Percentiles rank a stretch among this genome's conserved stretches.
Evolutionary conservation across 1,140 invertebrate genomes (phyloP).

Genomic region (Brachionus rotundiformis): DNA sequence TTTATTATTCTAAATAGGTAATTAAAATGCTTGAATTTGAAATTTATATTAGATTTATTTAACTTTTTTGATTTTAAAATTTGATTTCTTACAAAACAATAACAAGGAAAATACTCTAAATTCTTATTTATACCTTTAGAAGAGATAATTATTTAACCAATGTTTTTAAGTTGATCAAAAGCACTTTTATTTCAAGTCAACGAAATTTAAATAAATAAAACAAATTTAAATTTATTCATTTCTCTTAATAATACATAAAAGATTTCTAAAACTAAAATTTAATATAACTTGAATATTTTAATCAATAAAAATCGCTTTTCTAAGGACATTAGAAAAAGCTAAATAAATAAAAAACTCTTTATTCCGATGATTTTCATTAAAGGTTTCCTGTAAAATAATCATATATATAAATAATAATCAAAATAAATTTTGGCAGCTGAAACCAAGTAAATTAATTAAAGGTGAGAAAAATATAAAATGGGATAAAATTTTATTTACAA

Average conservation of each 20-base stretch:
- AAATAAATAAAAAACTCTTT: neutral
- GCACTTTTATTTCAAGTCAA: too few species aligned
- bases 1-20: slow-evolving; percentile 5
- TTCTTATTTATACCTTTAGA: neutral
- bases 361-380: neutral
- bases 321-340: neutral
- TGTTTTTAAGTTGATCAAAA: too few species aligned
- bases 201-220: too few species aligned
- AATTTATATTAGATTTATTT: neutral
- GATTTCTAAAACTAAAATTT: neutral
- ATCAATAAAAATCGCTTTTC: neutral
- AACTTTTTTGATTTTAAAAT: neutral
- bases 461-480: neutral
- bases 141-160: slow-evolving; percentile 2
- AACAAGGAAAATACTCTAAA: neutral
- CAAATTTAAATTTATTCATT: too few species aligned
- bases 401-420: neutral
- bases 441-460: neutral
- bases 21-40: neutral
- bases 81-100: neutral
- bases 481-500: slow-evolving; percentile 6
- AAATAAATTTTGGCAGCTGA: neutral
- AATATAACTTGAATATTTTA: neutral
- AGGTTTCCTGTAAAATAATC: neutral
- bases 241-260: neutral